These are phyloP conservation scores for Drepana falcataria DNA, from an alignment of 2,888 invertebrate genomes.

Conservation along the genomic window DNA sequence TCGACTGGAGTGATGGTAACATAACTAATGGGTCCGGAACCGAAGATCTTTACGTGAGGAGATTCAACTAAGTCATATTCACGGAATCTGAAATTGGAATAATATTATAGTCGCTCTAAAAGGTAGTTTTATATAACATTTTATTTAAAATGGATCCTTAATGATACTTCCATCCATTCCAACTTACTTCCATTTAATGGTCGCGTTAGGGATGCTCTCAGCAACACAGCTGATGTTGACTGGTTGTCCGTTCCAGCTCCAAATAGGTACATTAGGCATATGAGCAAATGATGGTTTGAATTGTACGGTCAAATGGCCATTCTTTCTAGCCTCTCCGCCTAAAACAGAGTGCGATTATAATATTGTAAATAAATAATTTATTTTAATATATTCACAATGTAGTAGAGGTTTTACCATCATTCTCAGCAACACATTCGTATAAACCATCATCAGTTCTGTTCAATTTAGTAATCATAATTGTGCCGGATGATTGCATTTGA, in stretches of 20 bases:
- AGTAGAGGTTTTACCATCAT: constrained; percentile 73
- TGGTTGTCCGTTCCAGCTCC: constrained; percentile 89
- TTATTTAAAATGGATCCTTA: constrained; percentile 4
- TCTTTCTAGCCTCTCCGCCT: constrained; percentile 85
- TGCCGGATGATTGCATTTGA: constrained; percentile 78
- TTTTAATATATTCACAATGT: background rate
- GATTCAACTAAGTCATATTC: constrained; percentile 76
- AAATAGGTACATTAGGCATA: constrained; percentile 84
- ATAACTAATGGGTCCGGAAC: constrained; percentile 84
- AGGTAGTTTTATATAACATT: background rate
- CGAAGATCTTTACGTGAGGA: constrained; percentile 79
- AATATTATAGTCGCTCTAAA: background rate
- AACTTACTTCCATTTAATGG: constrained; percentile 89
- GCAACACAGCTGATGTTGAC: constrained; percentile 93
- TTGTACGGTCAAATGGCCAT: constrained; percentile 90
- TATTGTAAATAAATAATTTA: background rate
- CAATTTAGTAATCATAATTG: constrained; percentile 82
- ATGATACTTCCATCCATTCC: too few relatives aligned
- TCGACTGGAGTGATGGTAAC: constrained; percentile 84
- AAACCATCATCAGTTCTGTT: constrained; percentile 89
- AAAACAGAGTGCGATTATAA: constrained; percentile 4
- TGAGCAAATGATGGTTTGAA: constrained; percentile 89
- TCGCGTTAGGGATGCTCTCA: constrained; percentile 94
- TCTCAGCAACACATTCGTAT: constrained; percentile 91
- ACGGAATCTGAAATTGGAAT: constrained; percentile 50